Evolutionary conservation across 1,140 invertebrate species (phyloP).

Genomic region (Penaeus indicus): DNA sequence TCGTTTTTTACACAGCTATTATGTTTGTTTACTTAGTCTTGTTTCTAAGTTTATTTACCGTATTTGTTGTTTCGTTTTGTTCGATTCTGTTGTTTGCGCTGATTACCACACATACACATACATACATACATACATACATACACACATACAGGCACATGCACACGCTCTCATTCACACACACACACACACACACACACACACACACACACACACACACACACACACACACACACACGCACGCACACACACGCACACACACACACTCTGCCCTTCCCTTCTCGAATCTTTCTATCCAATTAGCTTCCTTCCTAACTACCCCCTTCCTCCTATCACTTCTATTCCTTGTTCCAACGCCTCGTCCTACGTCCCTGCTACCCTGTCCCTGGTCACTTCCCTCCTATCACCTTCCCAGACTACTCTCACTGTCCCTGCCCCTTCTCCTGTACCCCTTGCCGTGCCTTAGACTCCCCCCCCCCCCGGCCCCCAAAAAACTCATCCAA

Average conservation of each 20-base stretch:
- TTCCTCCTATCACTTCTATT: background rate
- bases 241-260: too few relatives aligned
- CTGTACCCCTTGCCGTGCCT: background rate
- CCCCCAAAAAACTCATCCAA: background rate
- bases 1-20: too few relatives aligned
- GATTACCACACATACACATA: background rate
- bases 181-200: too few relatives aligned
- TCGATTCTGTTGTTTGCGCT: background rate
- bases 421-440: background rate
- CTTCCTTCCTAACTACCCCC: background rate
- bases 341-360: background rate
- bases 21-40: too few relatives aligned
- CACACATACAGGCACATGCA: too few relatives aligned
- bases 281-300: background rate
- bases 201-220: too few relatives aligned
- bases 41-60: too few relatives aligned
- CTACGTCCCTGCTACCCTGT: background rate
- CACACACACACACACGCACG: too few relatives aligned
- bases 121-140: background rate
- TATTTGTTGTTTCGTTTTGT: too few relatives aligned
- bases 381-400: background rate
- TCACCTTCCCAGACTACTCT: background rate
- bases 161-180: background rate
- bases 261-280: background rate
- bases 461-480: background rate